Evolutionary conservation across 2,888 invertebrate species (phyloP), one percentile per base, ranked within the genome.

Genomic region (Orchesellides sinensis): DNA sequence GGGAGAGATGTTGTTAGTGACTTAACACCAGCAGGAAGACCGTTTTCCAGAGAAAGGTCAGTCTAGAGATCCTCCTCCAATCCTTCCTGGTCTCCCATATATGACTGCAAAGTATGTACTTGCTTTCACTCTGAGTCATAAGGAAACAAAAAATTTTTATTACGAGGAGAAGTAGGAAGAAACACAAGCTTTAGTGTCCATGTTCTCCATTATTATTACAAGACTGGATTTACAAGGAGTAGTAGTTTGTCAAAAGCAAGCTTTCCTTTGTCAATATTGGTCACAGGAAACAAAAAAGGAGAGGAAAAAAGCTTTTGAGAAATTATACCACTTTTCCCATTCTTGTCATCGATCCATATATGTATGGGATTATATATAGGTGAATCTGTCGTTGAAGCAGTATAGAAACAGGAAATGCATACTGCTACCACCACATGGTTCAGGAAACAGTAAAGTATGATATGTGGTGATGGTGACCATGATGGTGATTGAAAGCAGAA

Each of bases 1-100:
- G n/a, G 49, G 3, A 54, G 23, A 23, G 21, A 23, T 54, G 54
- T 54, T 54, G 10, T 54, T 21, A 6, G 12, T 21, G 54, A 54
- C 54, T 54, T 54, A 6, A n/a, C n/a, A n/a, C 3, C 8, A n/a
- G 52, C 17, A 52, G 25, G 35, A 25, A n/a, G 14, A 66, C 45
- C n/a, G n/a, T n/a, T n/a, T n/a, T 45, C 47, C 27, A 25, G 12
- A 27, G 12, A 69, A 72, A 72, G 72, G 63, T 73, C 63, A 73
- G 27, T 65, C 65, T 52, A n/a, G 2, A 52, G 52, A 52, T 52
- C 17, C 19, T 17, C 17, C 14, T n/a, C 40, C 10, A 40, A 40
- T n/a, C n/a, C n/a, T n/a, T n/a, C n/a, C n/a, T n/a, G n/a, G n/a
- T n/a, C n/a, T n/a, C n/a, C n/a, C n/a, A n/a, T n/a, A n/a, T n/a